phyloP scores from a whole-genome alignment of 2,113 vertebrate species.

The Corythornis madagascariensis region DNA sequence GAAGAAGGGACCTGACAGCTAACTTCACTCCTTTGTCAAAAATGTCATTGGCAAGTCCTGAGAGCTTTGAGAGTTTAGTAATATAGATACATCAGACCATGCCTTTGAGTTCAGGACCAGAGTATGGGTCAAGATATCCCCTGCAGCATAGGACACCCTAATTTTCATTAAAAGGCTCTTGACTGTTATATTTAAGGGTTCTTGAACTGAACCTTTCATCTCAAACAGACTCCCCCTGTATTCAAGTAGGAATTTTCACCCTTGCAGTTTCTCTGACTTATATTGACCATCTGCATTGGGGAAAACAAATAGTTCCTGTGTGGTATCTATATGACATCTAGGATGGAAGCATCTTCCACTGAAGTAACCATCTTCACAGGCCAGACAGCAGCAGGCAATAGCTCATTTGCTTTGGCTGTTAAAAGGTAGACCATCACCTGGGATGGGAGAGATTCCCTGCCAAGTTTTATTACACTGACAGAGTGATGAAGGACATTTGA shows the following conservation, averaged over 20 bases:
- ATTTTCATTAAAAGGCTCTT: not conserved
- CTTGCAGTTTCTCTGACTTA: not conserved
- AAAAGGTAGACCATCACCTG: fast-evolving
- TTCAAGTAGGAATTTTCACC: not conserved
- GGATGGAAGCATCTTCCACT: not conserved
- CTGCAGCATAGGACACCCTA: not conserved
- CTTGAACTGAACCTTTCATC: not conserved
- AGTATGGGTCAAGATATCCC: not conserved
- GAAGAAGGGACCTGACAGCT: not conserved
- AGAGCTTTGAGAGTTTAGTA: not conserved
- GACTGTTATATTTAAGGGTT: not conserved
- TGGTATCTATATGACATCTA: not conserved
- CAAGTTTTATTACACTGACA: not conserved
- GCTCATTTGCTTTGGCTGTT: not conserved
- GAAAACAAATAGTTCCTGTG: not conserved
- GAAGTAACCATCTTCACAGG: not conserved
- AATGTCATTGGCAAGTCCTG: not conserved
- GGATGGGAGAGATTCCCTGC: not conserved
- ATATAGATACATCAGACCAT: not conserved
- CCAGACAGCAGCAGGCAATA: not conserved
- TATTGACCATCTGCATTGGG: fast-evolving
- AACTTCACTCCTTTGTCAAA: not conserved
- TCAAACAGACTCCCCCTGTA: not conserved
- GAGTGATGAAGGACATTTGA: not conserved
- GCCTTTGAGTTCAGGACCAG: not conserved